A percentile compares a stretch with the other conserved stretches of the same genome.
Conservation (phyloP, 92 coral and sea anemone genomes). For the Zoanthus sansibaricus region DNA sequence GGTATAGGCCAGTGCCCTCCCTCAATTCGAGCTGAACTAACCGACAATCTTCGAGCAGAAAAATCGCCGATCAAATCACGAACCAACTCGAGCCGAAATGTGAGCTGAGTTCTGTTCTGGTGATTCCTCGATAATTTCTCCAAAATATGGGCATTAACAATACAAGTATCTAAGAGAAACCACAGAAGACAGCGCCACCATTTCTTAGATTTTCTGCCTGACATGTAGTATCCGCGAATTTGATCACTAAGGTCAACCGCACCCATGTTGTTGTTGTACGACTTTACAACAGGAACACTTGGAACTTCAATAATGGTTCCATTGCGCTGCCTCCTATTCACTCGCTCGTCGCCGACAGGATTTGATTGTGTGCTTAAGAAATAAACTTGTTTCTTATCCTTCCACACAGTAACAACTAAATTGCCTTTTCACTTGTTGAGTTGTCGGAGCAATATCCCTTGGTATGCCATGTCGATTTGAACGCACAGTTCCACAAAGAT, state of each 20-base stretch:
- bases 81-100: slow-evolving; percentile 56
- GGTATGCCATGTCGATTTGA: slow-evolving; percentile 56
- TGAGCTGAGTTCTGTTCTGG: slow-evolving; percentile 56
- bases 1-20: slow-evolving; percentile 63
- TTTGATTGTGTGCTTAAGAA: slow-evolving; percentile 38
- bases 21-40: slow-evolving; percentile 42
- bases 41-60: slow-evolving; percentile 12
- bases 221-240: slow-evolving; percentile 51
- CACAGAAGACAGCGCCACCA: slow-evolving; percentile 60
- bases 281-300: slow-evolving; percentile 44
- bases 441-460: slow-evolving; percentile 1
- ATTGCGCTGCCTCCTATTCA: slow-evolving; percentile 37
- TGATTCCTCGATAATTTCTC: slow-evolving; percentile 39
- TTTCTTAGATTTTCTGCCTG: slow-evolving; percentile 48
- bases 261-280: slow-evolving; percentile 65
- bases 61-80: slow-evolving; percentile 56
- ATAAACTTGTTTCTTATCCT: slow-evolving; percentile 44
- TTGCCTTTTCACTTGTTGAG: slow-evolving; percentile 48
- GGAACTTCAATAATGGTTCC: slow-evolving; percentile 41
- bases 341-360: slow-evolving; percentile 45
- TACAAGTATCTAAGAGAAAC: slow-evolving; percentile 48
- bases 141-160: slow-evolving; percentile 55
- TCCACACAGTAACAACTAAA: slow-evolving; percentile 47
- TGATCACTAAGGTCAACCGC: slow-evolving; percentile 58
- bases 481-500: slow-evolving; percentile 5